phyloP scores from a whole-genome alignment of 2,797 vertebrate species.

The Sylvia borin region DNA sequence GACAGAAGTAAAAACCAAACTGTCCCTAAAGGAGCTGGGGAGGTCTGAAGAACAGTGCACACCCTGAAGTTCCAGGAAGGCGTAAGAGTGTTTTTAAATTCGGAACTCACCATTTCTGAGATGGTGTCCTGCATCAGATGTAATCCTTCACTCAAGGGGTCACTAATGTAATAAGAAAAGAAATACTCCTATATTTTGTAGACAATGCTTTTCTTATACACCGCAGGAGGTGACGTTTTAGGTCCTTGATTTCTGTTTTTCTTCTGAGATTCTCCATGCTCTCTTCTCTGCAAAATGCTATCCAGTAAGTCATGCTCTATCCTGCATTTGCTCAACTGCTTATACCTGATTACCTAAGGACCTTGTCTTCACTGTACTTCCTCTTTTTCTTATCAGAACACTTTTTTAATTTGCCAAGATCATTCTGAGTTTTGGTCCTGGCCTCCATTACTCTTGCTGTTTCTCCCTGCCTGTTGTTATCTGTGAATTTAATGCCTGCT shows the following conservation, averaged over 20 bases:
- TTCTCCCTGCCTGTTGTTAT: background rate
- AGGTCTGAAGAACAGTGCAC: background rate
- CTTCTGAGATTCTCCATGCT: background rate
- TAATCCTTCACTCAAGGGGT: background rate
- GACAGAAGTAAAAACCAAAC: background rate
- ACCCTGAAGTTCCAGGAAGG: background rate
- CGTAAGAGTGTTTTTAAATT: rapidly evolving
- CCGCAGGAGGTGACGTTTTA: background rate
- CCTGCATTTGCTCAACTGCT: background rate
- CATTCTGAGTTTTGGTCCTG: background rate
- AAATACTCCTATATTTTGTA: background rate
- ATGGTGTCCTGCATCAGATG: background rate
- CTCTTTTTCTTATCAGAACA: background rate
- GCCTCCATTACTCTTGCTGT: background rate
- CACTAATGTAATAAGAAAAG: background rate
- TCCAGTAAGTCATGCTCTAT: background rate
- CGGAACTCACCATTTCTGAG: background rate
- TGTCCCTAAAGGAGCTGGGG: background rate
- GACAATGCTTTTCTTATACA: background rate
- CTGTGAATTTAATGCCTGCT: background rate
- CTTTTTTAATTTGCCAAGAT: background rate
- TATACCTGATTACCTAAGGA: background rate
- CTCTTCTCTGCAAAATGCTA: background rate
- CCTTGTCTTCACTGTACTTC: background rate
- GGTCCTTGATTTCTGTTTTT: background rate